Conservation (phyloP, 1,140 invertebrate genomes). For the Drosophila mayri region DNA sequence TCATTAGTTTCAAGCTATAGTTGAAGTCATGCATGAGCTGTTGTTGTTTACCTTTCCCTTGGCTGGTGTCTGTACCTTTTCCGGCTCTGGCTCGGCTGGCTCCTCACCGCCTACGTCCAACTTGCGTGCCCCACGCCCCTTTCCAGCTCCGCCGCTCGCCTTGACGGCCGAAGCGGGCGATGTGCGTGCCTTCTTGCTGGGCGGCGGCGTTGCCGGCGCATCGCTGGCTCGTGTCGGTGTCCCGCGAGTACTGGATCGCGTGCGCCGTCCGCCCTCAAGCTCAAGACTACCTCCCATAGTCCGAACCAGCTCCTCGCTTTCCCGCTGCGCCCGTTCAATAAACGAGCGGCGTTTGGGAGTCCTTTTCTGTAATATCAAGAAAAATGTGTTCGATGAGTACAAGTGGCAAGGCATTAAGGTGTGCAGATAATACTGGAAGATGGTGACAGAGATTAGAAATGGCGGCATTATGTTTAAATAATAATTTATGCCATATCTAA, state of each 20-base stretch:
- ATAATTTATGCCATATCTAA: too few relatives aligned
- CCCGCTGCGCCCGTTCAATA: constrained; percentile 76
- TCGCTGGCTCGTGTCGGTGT: constrained; percentile 68
- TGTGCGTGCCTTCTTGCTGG: constrained; percentile 77
- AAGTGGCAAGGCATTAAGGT: neutral
- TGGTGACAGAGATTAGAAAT: neutral
- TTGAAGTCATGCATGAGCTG: neutral
- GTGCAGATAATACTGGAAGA: constrained; percentile 4
- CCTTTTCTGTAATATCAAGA: constrained; percentile 62
- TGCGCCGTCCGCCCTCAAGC: constrained; percentile 73
- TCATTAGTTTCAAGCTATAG: neutral
- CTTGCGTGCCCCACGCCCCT: constrained; percentile 76
- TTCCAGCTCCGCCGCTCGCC: constrained; percentile 43
- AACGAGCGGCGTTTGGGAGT: constrained; percentile 80
- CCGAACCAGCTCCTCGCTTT: constrained; percentile 80
- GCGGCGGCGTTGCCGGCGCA: constrained; percentile 66
- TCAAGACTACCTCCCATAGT: constrained; percentile 80
- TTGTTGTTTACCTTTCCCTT: constrained; percentile 54
- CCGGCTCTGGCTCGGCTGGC: constrained; percentile 38
- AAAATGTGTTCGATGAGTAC: constrained; percentile 11
- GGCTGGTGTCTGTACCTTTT: constrained; percentile 37
- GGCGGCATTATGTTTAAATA: neutral
- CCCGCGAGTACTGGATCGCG: constrained; percentile 78
- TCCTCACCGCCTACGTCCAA: constrained; percentile 61
- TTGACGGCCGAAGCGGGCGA: constrained; percentile 66